Percentiles rank a stretch among this genome's conserved stretches.
phyloP scores from a whole-genome alignment of 35 echinoderm and acorn worm genomes.

The Eucidaris tribuloides region DNA sequence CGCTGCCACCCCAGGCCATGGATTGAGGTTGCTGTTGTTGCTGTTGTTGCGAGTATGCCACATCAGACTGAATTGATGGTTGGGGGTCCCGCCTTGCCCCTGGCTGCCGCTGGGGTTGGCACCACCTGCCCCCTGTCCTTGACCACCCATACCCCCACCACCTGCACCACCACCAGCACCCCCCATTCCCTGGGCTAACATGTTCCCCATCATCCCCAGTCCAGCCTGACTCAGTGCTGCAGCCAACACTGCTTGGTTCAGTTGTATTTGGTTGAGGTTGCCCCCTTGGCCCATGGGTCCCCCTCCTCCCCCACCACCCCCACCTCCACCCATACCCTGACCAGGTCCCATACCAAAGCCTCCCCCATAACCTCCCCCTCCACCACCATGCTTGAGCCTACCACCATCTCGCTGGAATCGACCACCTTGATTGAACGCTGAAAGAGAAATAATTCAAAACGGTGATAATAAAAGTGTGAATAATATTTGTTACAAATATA shows the following conservation, averaged over 20 bases:
- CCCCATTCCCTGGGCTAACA: not conserved
- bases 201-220: slow-evolving; percentile 21
- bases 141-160: not conserved
- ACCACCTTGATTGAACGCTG: slow-evolving; percentile 21
- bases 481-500: too few relatives aligned
- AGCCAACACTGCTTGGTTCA: slow-evolving; percentile 7
- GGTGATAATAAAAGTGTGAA: too few relatives aligned
- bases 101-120: not conserved
- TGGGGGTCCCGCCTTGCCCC: too few relatives aligned
- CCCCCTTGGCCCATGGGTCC: too few relatives aligned
- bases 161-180: not conserved
- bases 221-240: slow-evolving; percentile 13
- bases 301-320: not conserved
- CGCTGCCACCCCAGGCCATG: too few relatives aligned
- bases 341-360: not conserved
- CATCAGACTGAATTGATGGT: too few relatives aligned
- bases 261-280: slow-evolving; percentile 14
- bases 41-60: too few relatives aligned
- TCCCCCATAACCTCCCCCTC: not conserved
- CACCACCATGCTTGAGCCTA: not conserved
- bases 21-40: too few relatives aligned
- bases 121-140: not conserved
- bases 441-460: too few relatives aligned
- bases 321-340: not conserved
- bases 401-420: not conserved